These are phyloP conservation scores for Ochropleura plecta DNA, from an alignment of 2,888 invertebrate genomes.

Conservation along the genomic window DNA sequence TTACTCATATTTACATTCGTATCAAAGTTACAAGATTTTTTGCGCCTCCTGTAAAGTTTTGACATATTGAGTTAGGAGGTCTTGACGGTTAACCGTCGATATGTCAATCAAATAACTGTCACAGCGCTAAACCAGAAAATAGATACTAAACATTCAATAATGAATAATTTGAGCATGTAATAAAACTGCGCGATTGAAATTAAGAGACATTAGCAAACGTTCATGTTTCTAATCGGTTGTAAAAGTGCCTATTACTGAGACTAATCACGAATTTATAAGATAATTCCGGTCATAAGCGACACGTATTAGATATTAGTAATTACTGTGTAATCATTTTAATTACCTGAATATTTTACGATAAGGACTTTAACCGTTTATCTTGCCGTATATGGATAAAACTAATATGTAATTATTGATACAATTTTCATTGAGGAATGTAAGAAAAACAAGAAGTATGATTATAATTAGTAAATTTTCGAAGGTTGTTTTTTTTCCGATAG, in stretches of 20 bases:
- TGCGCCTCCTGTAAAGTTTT: too few relatives aligned
- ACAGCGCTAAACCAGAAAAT: conserved; percentile 14
- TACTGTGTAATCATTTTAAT: conserved; percentile 59
- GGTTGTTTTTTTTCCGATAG: neutral
- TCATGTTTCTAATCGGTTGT: conserved; percentile 51
- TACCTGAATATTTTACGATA: conserved; percentile 56
- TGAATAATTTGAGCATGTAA: conserved; percentile 12
- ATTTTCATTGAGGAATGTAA: conserved; percentile 37
- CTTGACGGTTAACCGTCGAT: too few relatives aligned
- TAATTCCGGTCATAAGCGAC: conserved; percentile 48
- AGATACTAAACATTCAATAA: conserved; percentile 38
- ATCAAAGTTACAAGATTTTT: too few relatives aligned
- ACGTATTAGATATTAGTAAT: conserved; percentile 56
- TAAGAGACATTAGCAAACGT: conserved; percentile 45
- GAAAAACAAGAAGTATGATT: conserved; percentile 32
- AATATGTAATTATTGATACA: conserved; percentile 51
- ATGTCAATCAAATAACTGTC: conserved; percentile 13
- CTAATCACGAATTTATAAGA: conserved; percentile 56
- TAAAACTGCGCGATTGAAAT: conserved; percentile 39
- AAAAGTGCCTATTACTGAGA: conserved; percentile 49
- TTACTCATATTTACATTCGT: too few relatives aligned
- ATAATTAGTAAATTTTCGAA: neutral
- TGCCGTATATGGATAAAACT: conserved; percentile 54
- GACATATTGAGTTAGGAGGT: too few relatives aligned
- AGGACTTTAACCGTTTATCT: conserved; percentile 33